phyloP scores from a whole-genome alignment of 2,113 vertebrate species.

The Peucedramus taeniatus region DNA sequence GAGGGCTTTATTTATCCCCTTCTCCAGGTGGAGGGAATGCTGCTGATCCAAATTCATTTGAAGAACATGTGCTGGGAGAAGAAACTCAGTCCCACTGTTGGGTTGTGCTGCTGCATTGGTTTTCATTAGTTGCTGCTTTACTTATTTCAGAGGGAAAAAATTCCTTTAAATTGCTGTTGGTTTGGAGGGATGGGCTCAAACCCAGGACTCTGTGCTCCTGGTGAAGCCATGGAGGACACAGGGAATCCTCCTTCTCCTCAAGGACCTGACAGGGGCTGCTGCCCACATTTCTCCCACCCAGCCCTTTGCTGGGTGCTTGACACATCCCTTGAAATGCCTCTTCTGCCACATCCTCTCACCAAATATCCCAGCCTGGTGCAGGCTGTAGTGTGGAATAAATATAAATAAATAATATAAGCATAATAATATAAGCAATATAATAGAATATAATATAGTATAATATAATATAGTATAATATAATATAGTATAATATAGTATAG shows the following conservation, averaged over 20 bases:
- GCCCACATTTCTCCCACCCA: not conserved
- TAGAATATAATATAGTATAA: no score
- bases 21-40: not conserved
- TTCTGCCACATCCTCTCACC: not conserved
- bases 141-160: not conserved
- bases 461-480: no score
- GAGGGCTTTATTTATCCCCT: not conserved
- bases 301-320: not conserved
- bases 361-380: accelerated
- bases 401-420: no score
- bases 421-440: no score
- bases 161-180: not conserved
- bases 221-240: accelerated
- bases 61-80: not conserved
- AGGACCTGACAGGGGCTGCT: not conserved
- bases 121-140: not conserved
- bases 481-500: no score
- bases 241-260: no score
- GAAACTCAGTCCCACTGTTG: not conserved
- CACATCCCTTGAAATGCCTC: accelerated
- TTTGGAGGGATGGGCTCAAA: not conserved
- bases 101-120: not conserved
- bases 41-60: not conserved
- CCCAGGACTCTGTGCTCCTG: accelerated
- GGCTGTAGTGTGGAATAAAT: not conserved